Evolutionary conservation across 2,797 vertebrate species (phyloP).

Genomic region (Setipinna tenuifilis): DNA sequence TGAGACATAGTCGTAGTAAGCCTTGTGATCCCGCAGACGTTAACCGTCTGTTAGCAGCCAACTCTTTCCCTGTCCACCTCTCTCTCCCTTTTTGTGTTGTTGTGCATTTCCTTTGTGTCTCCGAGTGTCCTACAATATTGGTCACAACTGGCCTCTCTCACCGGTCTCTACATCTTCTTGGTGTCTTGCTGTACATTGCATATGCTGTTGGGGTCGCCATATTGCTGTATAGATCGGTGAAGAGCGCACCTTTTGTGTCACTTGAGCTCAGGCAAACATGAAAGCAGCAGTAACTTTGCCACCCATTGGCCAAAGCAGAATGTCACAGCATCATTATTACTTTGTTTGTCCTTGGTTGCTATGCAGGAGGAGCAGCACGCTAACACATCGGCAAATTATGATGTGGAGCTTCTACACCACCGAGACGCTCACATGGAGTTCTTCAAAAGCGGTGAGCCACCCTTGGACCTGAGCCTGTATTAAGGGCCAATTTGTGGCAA

Average conservation of each 20-base stretch:
- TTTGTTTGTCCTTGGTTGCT: slow-evolving; percentile 52
- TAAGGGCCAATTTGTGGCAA: not conserved
- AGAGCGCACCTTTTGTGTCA: slow-evolving; percentile 52
- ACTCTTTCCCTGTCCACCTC: not conserved
- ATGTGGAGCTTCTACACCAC: slow-evolving; percentile 97
- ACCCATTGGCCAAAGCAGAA: not conserved
- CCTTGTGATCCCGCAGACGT: not conserved
- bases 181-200: not conserved
- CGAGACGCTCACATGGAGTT: slow-evolving; percentile 95
- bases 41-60: not conserved
- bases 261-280: slow-evolving; percentile 63
- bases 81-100: not conserved
- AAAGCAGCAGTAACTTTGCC: slow-evolving; percentile 71
- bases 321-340: not conserved
- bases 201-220: not conserved
- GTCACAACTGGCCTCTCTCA: not conserved
- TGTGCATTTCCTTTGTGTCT: slow-evolving; percentile 19
- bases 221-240: slow-evolving; percentile 21
- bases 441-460: slow-evolving; percentile 88
- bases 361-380: slow-evolving; percentile 98
- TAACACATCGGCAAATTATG: slow-evolving; percentile 98
- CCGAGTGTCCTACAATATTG: not conserved
- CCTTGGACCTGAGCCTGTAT: not conserved
- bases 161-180: slow-evolving; percentile 32
- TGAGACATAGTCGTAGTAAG: not conserved